A percentile compares a stretch with the other conserved stretches of the same genome.
Conservation (phyloP, 2,797 vertebrate species). For the Pangasius sanitwongsei region DNA sequence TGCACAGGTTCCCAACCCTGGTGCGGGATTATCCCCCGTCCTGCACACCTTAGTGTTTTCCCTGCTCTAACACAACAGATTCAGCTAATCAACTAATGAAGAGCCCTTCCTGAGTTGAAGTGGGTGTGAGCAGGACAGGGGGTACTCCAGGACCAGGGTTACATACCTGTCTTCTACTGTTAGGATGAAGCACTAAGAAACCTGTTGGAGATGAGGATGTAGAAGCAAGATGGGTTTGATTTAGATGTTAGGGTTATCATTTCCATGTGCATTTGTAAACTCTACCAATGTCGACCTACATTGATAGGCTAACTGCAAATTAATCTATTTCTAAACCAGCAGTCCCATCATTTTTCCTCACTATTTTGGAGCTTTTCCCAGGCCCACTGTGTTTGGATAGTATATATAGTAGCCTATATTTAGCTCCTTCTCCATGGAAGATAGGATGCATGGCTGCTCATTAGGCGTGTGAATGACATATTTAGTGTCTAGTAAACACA, state of each 20-base stretch:
- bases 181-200: conserved; percentile 18
- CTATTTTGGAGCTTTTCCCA: background rate
- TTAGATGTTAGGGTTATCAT: background rate
- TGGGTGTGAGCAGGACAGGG: background rate
- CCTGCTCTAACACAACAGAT: background rate
- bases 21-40: background rate
- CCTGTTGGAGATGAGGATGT: conserved; percentile 11
- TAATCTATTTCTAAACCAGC: background rate
- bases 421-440: background rate
- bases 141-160: background rate
- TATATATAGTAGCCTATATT: background rate
- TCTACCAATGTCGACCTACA: background rate
- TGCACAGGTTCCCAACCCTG: background rate
- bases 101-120: background rate
- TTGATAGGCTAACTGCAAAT: background rate
- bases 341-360: background rate
- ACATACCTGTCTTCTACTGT: background rate
- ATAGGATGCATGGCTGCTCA: background rate
- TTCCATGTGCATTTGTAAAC: background rate
- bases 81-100: background rate
- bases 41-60: background rate
- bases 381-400: background rate
- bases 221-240: background rate
- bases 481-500: background rate
- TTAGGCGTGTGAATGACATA: background rate